These are phyloP conservation scores for Baronia brevicornis DNA, from an alignment of 2,888 invertebrate genomes.

Conservation along the genomic window DNA sequence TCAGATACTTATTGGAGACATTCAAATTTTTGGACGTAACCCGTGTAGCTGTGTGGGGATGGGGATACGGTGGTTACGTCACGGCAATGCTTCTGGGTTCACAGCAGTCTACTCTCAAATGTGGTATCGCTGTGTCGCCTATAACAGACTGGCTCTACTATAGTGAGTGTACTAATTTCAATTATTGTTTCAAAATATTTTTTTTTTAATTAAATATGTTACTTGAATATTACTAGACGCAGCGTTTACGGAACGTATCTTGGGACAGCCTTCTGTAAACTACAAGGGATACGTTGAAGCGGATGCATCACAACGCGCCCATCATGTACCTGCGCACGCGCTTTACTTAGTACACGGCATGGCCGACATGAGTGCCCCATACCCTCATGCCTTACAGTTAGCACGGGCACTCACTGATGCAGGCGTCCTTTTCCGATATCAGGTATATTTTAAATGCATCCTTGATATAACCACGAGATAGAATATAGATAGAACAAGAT, in stretches of 20 bases:
- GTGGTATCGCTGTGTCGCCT: slow-evolving; percentile 95
- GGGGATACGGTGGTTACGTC: slow-evolving; percentile 97
- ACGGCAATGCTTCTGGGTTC: slow-evolving; percentile 93
- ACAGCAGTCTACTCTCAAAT: slow-evolving; percentile 91
- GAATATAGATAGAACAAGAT: too few relatives aligned
- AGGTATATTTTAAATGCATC: slow-evolving; percentile 78
- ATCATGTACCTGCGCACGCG: slow-evolving; percentile 90
- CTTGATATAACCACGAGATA: too few relatives aligned
- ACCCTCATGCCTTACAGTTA: slow-evolving; percentile 93
- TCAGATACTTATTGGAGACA: slow-evolving; percentile 85
- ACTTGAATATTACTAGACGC: slow-evolving; percentile 84
- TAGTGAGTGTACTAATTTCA: slow-evolving; percentile 77
- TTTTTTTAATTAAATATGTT: neutral
- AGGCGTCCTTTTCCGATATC: slow-evolving; percentile 92
- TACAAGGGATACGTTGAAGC: slow-evolving; percentile 94
- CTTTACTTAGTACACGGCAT: slow-evolving; percentile 94
- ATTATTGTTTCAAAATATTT: slow-evolving; percentile 1
- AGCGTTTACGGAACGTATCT: slow-evolving; percentile 95
- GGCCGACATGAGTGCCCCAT: slow-evolving; percentile 94
- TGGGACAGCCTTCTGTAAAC: slow-evolving; percentile 91
- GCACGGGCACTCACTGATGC: slow-evolving; percentile 91
- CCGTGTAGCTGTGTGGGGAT: slow-evolving; percentile 95
- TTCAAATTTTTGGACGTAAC: slow-evolving; percentile 90
- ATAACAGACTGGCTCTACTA: slow-evolving; percentile 97
- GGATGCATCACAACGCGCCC: slow-evolving; percentile 91